Percentiles rank a stretch among this genome's conserved stretches.
These are phyloP conservation scores for Arctia plantaginis DNA, from an alignment of 2,888 invertebrate genomes.

Conservation along the genomic window DNA sequence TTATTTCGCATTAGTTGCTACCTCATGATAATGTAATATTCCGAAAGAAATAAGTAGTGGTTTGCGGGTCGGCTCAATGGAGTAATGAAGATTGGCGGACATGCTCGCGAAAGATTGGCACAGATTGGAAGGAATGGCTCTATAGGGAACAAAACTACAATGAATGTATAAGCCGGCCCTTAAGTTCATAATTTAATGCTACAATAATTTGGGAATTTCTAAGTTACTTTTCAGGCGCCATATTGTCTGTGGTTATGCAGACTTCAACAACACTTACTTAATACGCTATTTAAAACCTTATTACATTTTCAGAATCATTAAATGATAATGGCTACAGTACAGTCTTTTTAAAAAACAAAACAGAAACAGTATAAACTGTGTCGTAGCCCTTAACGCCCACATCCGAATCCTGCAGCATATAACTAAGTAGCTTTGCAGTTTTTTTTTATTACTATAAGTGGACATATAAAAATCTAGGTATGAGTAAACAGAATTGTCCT, in stretches of 20 bases:
- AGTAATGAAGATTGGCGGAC: constrained; percentile 49
- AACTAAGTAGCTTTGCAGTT: too few species aligned
- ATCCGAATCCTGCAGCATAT: too few species aligned
- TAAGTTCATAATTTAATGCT: not conserved
- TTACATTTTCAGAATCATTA: too few species aligned
- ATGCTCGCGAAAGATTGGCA: constrained; percentile 37
- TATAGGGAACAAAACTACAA: constrained; percentile 25
- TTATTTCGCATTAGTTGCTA: not conserved
- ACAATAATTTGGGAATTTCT: not conserved
- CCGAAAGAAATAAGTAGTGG: constrained; percentile 24
- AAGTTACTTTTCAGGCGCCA: not conserved
- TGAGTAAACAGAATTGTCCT: not conserved
- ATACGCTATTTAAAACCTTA: too few species aligned
- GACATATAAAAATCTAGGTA: too few species aligned
- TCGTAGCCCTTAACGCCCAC: too few species aligned
- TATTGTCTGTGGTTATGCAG: not conserved
- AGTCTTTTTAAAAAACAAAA: too few species aligned
- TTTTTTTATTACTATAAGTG: too few species aligned
- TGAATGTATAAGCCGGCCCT: not conserved
- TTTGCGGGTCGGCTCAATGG: constrained; percentile 12
- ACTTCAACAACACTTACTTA: not conserved
- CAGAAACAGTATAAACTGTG: too few species aligned
- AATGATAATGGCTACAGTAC: too few species aligned
- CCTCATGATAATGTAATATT: constrained; percentile 26
- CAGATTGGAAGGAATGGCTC: constrained; percentile 42